Base-by-base conservation (phyloP, 2,113 vertebrate genomes). In the Callocephalon fimbriatum region DNA sequence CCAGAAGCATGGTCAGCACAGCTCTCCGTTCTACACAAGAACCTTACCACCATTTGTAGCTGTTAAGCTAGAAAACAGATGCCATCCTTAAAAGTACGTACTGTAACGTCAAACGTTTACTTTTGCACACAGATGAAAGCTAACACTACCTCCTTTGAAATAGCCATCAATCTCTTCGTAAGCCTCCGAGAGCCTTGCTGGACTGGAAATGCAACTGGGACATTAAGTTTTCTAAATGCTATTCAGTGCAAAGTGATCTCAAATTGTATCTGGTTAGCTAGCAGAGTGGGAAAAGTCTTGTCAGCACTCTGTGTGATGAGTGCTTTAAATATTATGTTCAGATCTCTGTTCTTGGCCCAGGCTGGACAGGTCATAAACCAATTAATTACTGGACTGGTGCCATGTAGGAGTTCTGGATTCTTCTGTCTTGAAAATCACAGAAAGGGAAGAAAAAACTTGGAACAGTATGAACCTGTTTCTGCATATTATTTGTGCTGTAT, bases 51-150 rank as follows among this genome's bases (percentile, higher is more conserved):
- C 65, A 40, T n/a, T 32, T 67, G 50, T 37, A 87, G 73, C 29
- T 59, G 35, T 80, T 48, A 40, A 70, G 27, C 20, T 9, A 40
- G 38, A 86, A 80, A 81, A 58, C 44, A 61, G 38, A 47, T 40
- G 40, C 35, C n/a, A 62, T 40, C 56, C 80, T 85, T 82, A 48
- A 21, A 83, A 73, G 26, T 1, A 63, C 53, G 8, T 48, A 54
- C 12, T n/a, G n/a, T 37, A 56, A 62, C 8, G 6, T 19, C 1
- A 0, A 73, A 59, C 2, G 1, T 23, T 79, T 59, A 45, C 37
- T 75, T 74, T 11, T 79, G 50, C n/a, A 77, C 31, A 32, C 5
- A 45, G 42, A 26, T 37, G 17, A 35, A 91, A 63, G 71, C 17
- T 75, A 78, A 80, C n/a, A 25, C 29, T 31, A 27, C 40, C 12